These are phyloP conservation scores for Cheilosia pagana DNA, from an alignment of 2,888 invertebrate species.

Conservation along the genomic window DNA sequence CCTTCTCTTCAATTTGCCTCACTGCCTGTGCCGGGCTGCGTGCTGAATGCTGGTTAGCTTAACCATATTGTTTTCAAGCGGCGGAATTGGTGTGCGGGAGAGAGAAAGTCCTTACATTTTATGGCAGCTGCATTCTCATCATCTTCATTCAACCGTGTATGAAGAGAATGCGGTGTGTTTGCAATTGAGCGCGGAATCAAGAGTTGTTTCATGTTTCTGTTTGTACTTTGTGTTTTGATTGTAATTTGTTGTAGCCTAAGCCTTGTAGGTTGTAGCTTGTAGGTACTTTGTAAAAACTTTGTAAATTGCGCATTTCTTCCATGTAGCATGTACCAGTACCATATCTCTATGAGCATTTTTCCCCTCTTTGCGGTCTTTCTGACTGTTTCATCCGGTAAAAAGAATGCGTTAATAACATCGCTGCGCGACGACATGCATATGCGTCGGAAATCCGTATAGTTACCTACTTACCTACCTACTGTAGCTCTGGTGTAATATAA, in stretches of 20 bases:
- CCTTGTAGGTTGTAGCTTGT: too few relatives aligned
- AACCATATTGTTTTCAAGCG: too few relatives aligned
- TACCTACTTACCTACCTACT: too few relatives aligned
- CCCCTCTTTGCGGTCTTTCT: slow-evolving; percentile 38
- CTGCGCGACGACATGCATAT: slow-evolving; percentile 38
- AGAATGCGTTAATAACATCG: slow-evolving; percentile 12
- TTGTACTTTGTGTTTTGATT: too few relatives aligned
- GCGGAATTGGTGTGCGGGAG: slow-evolving; percentile 36
- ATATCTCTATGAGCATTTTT: slow-evolving; percentile 4
- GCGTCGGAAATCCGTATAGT: slow-evolving; percentile 57
- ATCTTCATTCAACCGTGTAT: too few relatives aligned
- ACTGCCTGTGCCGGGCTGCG: too few relatives aligned
- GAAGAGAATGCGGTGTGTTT: not conserved
- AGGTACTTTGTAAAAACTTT: too few relatives aligned
- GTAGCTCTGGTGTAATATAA: slow-evolving; percentile 20
- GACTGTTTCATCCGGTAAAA: not conserved
- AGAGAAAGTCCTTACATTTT: not conserved
- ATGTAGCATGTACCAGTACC: too few relatives aligned
- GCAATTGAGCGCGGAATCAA: slow-evolving; percentile 8
- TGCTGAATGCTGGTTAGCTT: too few relatives aligned
- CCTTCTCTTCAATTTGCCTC: slow-evolving; percentile 22
- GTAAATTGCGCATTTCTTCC: not conserved
- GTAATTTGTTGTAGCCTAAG: too few relatives aligned
- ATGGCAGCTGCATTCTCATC: slow-evolving; percentile 55
- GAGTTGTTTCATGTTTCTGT: too few relatives aligned